Evolutionary conservation across 2,888 invertebrate genomes (phyloP).

Genomic region (Noctua comes): DNA sequence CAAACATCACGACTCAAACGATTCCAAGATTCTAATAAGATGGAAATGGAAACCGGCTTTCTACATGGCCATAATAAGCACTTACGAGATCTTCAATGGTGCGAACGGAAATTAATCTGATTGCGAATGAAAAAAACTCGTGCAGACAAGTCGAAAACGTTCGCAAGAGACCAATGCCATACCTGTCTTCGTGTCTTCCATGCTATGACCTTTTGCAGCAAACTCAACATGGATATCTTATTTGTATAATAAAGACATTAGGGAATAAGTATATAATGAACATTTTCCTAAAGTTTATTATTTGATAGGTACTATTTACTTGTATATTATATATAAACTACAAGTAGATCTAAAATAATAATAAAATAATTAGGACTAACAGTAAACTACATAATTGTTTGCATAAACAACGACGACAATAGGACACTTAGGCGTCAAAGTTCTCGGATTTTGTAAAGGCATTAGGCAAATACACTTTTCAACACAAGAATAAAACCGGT

Average conservation of each 20-base stretch:
- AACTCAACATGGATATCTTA: neutral
- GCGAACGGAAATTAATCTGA: constrained; percentile 28
- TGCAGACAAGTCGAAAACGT: constrained; percentile 2
- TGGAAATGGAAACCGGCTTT: constrained; percentile 16
- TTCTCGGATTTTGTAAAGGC: no score
- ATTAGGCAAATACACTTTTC: neutral
- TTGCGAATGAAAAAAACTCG: constrained; percentile 22
- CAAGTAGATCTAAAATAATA: no score
- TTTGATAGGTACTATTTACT: no score
- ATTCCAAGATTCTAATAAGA: constrained; percentile 9
- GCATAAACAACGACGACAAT: no score
- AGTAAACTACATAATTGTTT: no score
- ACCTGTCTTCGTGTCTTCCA: no score
- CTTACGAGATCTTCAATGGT: constrained; percentile 28
- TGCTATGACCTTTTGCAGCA: neutral
- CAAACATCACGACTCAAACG: constrained; percentile 7
- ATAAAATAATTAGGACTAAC: no score
- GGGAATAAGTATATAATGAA: no score
- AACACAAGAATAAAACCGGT: neutral
- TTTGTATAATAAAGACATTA: neutral
- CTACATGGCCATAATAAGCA: constrained; percentile 24
- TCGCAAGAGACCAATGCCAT: neutral
- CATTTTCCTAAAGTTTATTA: no score
- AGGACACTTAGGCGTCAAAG: no score
- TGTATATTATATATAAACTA: no score